Percentiles rank a stretch among this genome's conserved stretches.
Conservation (phyloP, 92 coral and sea anemone genomes). For the Desmophyllum pertusum region DNA sequence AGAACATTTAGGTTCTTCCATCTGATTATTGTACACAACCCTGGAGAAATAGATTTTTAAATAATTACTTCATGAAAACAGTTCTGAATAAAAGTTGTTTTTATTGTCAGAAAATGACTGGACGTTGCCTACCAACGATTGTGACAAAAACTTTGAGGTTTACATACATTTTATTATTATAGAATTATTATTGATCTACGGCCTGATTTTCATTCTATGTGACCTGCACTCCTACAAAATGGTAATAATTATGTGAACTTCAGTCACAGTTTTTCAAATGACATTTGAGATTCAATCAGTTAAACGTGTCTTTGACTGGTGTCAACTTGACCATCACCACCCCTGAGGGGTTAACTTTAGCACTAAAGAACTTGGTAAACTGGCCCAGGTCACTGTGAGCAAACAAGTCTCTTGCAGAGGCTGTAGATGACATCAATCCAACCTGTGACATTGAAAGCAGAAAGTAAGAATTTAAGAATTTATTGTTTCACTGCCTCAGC, state of each 20-base stretch:
- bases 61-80: not conserved
- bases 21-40: not conserved
- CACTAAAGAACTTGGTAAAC: slow-evolving; percentile 58
- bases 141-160: no score
- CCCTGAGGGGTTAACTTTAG: slow-evolving; percentile 88
- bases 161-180: no score
- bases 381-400: slow-evolving; percentile 75
- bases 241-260: no score
- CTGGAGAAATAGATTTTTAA: not conserved
- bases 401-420: slow-evolving; percentile 74
- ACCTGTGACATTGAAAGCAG: slow-evolving; percentile 43
- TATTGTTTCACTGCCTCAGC: not conserved
- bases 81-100: not conserved
- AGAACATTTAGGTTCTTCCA: slow-evolving; percentile 54
- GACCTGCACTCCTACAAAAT: no score
- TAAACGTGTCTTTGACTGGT: slow-evolving; percentile 29
- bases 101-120: not conserved
- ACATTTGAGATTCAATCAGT: not conserved
- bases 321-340: slow-evolving; percentile 82
- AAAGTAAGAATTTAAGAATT: not conserved
- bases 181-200: no score
- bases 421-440: slow-evolving; percentile 62
- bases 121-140: no score
- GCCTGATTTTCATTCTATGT: no score
- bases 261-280: not conserved